Percentiles rank a stretch among this genome's conserved stretches.
Evolutionary conservation across 1,140 invertebrate species (phyloP).

Genomic region (Portunus trituberculatus): DNA sequence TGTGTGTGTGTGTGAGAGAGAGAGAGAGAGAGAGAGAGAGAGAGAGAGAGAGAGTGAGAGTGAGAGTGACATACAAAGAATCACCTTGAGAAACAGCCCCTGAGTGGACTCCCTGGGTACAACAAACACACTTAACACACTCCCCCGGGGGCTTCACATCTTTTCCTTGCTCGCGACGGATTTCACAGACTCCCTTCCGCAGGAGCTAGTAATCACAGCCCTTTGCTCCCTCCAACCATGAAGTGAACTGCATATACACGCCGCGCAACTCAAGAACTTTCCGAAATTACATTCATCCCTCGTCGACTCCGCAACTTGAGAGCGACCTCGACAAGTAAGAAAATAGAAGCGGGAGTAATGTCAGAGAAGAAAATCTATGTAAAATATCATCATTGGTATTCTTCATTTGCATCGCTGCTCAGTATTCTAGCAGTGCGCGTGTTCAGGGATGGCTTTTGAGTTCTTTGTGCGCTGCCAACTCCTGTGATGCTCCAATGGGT

Average conservation of each 20-base stretch:
- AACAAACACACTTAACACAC: background rate
- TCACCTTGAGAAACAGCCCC: background rate
- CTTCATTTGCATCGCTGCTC: background rate
- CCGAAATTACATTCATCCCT: background rate
- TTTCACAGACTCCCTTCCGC: background rate
- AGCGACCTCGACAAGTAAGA: slow-evolving; percentile 7
- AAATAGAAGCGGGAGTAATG: background rate
- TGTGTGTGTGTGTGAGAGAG: too few species aligned
- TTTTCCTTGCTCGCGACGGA: background rate
- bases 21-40: slow-evolving; percentile 8
- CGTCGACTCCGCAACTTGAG: background rate
- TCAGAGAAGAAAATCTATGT: background rate
- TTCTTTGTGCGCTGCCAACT: too few species aligned
- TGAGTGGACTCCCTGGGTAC: background rate
- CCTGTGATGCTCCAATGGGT: too few species aligned
- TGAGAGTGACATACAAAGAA: background rate
- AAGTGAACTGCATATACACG: background rate
- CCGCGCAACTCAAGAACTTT: too few species aligned
- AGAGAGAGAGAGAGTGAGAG: background rate
- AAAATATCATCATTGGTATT: slow-evolving; percentile 11
- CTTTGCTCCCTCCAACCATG: background rate
- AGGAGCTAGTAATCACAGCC: background rate
- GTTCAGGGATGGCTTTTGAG: too few species aligned
- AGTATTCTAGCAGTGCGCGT: too few species aligned
- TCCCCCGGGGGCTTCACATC: background rate